These are phyloP conservation scores for Leptatherina wallacei DNA, from an alignment of 2,797 vertebrate species.

Conservation along the genomic window DNA sequence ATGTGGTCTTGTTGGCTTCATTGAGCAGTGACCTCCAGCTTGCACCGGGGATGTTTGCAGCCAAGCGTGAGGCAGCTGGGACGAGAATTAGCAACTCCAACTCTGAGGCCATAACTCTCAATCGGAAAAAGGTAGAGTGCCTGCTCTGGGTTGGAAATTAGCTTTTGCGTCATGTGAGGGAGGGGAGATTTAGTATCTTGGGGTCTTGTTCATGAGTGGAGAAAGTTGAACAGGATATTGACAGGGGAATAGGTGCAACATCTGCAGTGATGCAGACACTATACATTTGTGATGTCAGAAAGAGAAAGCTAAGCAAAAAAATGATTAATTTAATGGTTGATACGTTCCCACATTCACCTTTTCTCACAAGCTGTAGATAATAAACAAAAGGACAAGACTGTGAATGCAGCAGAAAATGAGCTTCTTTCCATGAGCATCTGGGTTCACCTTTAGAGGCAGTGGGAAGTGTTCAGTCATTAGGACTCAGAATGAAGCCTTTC, in stretches of 20 bases:
- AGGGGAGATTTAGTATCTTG: too few relatives aligned
- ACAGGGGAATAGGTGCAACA: background rate
- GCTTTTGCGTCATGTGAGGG: background rate
- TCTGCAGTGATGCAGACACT: background rate
- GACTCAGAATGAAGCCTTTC: background rate
- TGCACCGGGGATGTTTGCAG: background rate
- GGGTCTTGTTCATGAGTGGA: background rate
- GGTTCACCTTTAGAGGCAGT: background rate
- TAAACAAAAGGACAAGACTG: constrained; percentile 1
- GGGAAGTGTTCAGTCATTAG: background rate
- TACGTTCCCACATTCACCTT: background rate
- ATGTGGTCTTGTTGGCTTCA: constrained; percentile 2
- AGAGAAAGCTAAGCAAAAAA: background rate
- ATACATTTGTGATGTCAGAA: background rate
- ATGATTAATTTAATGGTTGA: background rate
- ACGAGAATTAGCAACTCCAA: constrained; percentile 3
- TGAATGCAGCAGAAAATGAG: constrained; percentile 2
- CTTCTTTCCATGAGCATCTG: background rate
- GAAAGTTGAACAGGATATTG: background rate
- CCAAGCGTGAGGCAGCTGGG: background rate
- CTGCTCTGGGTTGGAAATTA: constrained; percentile 3
- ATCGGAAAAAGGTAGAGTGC: background rate
- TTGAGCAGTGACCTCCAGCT: constrained; percentile 2
- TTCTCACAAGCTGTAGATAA: background rate
- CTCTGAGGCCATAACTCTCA: background rate